Base-by-base conservation (phyloP, 2,888 invertebrate genomes). In the Panzeria rudis region DNA sequence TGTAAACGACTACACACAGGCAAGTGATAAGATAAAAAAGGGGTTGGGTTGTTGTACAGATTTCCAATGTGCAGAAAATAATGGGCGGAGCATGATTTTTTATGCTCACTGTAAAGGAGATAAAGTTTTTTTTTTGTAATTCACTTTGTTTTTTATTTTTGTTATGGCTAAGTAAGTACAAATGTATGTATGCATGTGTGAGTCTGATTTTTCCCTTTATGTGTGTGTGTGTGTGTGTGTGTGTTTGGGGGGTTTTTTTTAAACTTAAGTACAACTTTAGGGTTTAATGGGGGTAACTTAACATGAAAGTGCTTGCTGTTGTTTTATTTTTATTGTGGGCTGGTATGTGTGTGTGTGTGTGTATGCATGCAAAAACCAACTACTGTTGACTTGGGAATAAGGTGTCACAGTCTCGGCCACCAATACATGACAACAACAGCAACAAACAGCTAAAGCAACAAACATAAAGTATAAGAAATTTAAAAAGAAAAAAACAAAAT, bases 361-460 rank as follows among this genome's bases (percentile, higher is more conserved):
- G 11, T 71, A 13, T 20, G 32, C 8, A 13, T 61, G 25, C 47
- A 66, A 66, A 78, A 85, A 62, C 73, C 83, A 76, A 79, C 83
- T 79, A 83, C 86, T 90, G 91, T 90, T 90, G 90, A 91, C 91
- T 90, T 90, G 90, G 90, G 90, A 90, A 90, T 90, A 90, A 91
- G 90, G 90, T 90, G 90, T 90, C 90, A 89, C 89, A 88, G 86
- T 84, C 83, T 86, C 71, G 82, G 83, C 86, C 85, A 85, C 64
- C 77, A 75, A 82, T 85, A 75, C 69, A 59, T 82, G 69, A 71
- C 47, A 84, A 72, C 72, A 72, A 72, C 59, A 68, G 25, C 61
- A 50, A 59, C 69, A 68, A 68, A 35, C 56, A 61, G 20, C 44
- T 61, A n/a, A 77, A 77, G 38, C 35, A 59, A 50, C n/a, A n/a